Conservation (phyloP, 2,113 vertebrate species). For the Phylloscopus trochilus region DNA sequence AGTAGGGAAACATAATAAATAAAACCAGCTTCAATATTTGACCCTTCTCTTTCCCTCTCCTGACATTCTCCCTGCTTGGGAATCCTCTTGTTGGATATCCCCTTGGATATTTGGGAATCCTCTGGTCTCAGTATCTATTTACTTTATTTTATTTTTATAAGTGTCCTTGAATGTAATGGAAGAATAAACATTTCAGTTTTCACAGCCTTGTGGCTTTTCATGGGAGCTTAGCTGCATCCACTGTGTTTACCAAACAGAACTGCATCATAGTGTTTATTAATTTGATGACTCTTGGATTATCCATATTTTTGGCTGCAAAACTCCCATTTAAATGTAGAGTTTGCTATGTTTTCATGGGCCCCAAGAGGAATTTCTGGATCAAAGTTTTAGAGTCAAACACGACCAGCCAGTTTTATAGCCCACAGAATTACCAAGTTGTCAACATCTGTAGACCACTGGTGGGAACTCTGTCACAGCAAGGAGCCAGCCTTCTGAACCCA, state of each 20-base stretch:
- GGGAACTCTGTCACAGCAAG: neutral
- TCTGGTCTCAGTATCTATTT: neutral
- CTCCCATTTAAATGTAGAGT: neutral
- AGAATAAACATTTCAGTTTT: conserved; percentile 50
- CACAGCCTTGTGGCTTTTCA: conserved; percentile 1
- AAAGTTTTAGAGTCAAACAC: neutral
- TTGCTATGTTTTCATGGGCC: neutral
- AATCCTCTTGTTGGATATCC: too few species aligned
- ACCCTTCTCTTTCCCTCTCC: neutral
- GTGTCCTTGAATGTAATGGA: neutral
- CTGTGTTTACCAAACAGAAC: conserved; percentile 46
- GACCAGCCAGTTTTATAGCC: neutral
- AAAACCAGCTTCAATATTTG: neutral
- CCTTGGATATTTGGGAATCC: neutral
- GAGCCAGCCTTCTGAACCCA: neutral
- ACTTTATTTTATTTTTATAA: conserved; percentile 34
- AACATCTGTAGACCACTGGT: neutral
- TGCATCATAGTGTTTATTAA: neutral
- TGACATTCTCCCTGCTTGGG: neutral
- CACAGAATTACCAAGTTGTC: neutral
- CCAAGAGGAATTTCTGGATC: conserved; percentile 1
- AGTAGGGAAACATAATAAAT: neutral
- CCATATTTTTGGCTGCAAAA: neutral
- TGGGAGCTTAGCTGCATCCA: conserved; percentile 17
- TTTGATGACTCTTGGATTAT: neutral